phyloP scores from a whole-genome alignment of 2,888 invertebrate genomes.

The Dendrolimus pini region DNA sequence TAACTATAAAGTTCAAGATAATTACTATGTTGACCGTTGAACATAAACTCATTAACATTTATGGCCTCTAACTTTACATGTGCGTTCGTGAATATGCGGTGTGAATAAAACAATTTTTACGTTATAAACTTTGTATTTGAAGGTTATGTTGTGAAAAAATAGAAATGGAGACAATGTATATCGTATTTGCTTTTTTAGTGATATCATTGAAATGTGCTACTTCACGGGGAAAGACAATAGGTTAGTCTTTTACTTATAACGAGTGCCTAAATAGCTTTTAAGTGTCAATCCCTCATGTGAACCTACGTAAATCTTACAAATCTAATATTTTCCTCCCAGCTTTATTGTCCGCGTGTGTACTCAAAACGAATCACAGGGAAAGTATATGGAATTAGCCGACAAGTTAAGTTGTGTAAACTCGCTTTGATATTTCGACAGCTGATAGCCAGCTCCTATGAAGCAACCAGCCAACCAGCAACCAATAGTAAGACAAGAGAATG shows the following conservation, averaged over 20 bases:
- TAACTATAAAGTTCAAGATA: constrained; percentile 29
- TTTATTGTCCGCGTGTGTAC: no score
- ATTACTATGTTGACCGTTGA: constrained; percentile 30
- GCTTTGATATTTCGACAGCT: no score
- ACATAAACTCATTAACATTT: constrained; percentile 34
- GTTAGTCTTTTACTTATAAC: constrained; percentile 25
- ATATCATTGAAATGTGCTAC: constrained; percentile 29
- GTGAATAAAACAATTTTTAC: constrained; percentile 1
- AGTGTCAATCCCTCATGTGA: no score
- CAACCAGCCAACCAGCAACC: no score
- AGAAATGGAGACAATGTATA: constrained; percentile 22
- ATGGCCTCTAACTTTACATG: constrained; percentile 14
- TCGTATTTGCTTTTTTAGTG: constrained; percentile 26
- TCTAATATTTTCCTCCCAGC: no score
- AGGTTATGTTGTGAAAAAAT: constrained; percentile 5
- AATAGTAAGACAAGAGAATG: no score
- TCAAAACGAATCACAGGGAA: no score
- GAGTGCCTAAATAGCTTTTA: no score
- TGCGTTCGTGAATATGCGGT: constrained; percentile 14
- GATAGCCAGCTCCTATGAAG: no score
- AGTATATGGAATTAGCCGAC: no score
- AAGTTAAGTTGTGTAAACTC: no score
- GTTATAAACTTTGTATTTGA: background rate
- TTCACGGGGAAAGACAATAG: constrained; percentile 25
- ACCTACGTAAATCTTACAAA: no score